These are phyloP conservation scores for Euschistus heros DNA, from an alignment of 1,140 invertebrate genomes.

Conservation along the genomic window DNA sequence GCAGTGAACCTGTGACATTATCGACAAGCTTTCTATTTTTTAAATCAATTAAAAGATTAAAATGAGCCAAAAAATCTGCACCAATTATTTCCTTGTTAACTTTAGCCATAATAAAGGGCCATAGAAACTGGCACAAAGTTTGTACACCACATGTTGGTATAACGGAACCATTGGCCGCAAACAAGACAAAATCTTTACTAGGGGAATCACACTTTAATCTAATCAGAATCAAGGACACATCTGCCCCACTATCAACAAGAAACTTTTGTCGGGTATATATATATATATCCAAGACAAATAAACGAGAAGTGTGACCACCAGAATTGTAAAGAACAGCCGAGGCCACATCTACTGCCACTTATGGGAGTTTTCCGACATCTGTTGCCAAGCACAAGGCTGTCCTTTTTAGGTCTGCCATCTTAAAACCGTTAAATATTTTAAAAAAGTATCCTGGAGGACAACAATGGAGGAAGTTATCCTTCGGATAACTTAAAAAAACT, in stretches of 20 bases:
- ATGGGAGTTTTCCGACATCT: not conserved
- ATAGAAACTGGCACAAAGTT: conserved; percentile 42
- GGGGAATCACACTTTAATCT: conserved; percentile 46
- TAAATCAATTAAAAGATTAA: conserved; percentile 13
- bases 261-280: not conserved
- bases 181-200: conserved; percentile 33
- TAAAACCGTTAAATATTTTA: too few relatives aligned
- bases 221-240: conserved; percentile 5
- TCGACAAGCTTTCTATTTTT: conserved; percentile 2
- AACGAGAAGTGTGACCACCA: not conserved
- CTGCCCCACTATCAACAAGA: not conserved
- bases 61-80: conserved; percentile 19
- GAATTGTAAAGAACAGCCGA: not conserved
- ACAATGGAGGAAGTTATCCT: too few relatives aligned
- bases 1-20: not conserved
- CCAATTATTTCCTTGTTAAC: not conserved
- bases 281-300: conserved; percentile 4
- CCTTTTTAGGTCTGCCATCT: too few relatives aligned
- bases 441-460: too few relatives aligned
- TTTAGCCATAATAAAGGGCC: conserved; percentile 12
- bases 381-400: not conserved
- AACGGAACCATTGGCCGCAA: not conserved
- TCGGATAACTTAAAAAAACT: too few relatives aligned
- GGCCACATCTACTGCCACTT: not conserved
- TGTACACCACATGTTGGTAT: conserved; percentile 38